Evolutionary conservation across 2,888 invertebrate genomes (phyloP), one percentile per base, ranked within the genome.

Genomic region (Chromoteleia sp.): DNA sequence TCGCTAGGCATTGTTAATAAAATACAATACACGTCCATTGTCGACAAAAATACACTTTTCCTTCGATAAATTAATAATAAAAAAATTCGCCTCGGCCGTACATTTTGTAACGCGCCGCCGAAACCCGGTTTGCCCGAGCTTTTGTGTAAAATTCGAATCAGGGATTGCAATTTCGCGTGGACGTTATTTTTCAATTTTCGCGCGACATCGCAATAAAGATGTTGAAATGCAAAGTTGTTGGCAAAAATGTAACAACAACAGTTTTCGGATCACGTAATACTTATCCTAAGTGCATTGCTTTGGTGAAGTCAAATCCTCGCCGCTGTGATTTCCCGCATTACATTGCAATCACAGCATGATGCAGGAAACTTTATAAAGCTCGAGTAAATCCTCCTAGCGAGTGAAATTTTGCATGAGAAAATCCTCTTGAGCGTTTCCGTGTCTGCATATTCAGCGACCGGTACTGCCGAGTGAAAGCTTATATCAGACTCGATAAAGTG

Each of bases 321-420:
- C 85, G 17, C 86, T 84, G 77, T 88, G 87, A 65, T 78, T 68
- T 15, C 86, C 84, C 39, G 56, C 56, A 39, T 65, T 75, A 56
- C 75, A 75, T 75, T 33, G 59, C 59, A 75, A 75, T 75, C 63
- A 75, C 50, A 41, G 54, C 54, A 54, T 12, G 76, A 59, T 41
- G 61, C 54, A 43, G 61, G 58, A 68, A 61, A 76, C 76, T 68
- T 76, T 76, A 61, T 50, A 76, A 76, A 76, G 41, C 68, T 25
- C 36, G 15, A 33, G 56, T 45, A 56, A 74, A 74, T 59, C 59
- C 52, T 58, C n/a, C 50, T 17, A 12, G 36, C 52, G 10, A 59
- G 43, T 65, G 59, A 65, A 73, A 59, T 71, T 73, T 73, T 73
- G 61, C 73, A 73, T 73, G 52, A 61, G 50, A 61, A 68, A 68